Conservation (phyloP, 2,888 invertebrate species). For the Tenodera sinensis region DNA sequence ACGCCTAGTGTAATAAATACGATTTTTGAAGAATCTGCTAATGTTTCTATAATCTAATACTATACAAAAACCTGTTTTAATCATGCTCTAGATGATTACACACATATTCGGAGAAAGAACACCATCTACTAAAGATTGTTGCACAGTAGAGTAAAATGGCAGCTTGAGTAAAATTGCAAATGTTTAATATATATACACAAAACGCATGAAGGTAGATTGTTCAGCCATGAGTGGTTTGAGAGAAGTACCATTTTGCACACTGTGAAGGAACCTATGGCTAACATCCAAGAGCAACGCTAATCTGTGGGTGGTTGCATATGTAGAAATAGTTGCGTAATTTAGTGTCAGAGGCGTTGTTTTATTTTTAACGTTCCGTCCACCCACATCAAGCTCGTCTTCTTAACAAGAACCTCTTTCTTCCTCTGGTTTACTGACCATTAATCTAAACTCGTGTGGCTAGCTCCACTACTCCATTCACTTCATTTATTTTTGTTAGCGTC, state of each 20-base stretch:
- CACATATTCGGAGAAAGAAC: no score
- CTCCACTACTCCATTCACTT: neutral
- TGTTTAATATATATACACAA: no score
- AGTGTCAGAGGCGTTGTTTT: neutral
- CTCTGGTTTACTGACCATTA: neutral
- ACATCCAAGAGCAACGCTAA: neutral
- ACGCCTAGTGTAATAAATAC: no score
- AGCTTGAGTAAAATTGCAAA: no score
- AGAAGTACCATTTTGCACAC: neutral
- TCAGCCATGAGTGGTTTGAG: neutral
- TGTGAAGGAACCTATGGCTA: neutral
- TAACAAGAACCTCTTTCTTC: neutral
- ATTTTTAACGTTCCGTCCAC: neutral
- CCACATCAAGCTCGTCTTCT: neutral
- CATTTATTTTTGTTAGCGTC: neutral
- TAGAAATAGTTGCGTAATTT: neutral
- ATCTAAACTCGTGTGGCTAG: neutral
- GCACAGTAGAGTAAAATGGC: no score
- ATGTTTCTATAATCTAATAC: no score
- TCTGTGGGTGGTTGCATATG: neutral
- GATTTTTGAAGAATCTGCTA: no score
- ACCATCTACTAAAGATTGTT: no score
- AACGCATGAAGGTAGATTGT: neutral
- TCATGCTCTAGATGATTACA: no score
- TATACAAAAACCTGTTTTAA: no score